Evolutionary conservation across 2,797 vertebrate species (phyloP).

Genomic region (Falco rusticolus): DNA sequence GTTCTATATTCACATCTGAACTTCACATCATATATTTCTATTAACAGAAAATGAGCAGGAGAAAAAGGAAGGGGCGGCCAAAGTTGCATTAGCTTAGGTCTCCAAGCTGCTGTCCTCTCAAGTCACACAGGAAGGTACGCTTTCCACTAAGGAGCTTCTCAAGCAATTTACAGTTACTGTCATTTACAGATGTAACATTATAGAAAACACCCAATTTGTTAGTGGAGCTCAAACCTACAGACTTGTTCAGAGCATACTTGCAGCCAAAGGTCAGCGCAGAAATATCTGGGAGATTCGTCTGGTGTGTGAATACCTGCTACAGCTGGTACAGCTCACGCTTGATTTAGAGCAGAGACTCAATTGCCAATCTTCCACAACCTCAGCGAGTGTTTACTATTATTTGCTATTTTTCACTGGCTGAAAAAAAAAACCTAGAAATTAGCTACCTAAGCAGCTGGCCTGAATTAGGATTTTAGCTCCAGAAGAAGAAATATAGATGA

Average conservation of each 20-base stretch:
- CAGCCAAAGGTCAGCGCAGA: constrained; percentile 25
- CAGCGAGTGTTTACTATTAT: background rate
- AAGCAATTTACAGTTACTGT: background rate
- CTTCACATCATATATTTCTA: background rate
- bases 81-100: background rate
- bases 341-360: constrained; percentile 15
- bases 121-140: background rate
- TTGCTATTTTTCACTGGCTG: background rate
- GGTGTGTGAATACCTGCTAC: background rate
- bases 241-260: background rate
- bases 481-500: constrained; percentile 2
- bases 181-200: background rate
- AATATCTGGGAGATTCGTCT: constrained; percentile 23
- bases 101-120: background rate
- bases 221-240: background rate
- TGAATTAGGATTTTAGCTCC: constrained; percentile 15
- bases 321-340: constrained; percentile 28
- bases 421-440: background rate
- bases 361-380: background rate
- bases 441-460: constrained; percentile 29
- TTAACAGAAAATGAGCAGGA: background rate
- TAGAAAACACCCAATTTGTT: constrained; percentile 36
- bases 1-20: background rate
- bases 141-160: background rate
- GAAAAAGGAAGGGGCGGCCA: background rate